Conservation (phyloP, 2,113 vertebrate species). For the Dascyllus trimaculatus region DNA sequence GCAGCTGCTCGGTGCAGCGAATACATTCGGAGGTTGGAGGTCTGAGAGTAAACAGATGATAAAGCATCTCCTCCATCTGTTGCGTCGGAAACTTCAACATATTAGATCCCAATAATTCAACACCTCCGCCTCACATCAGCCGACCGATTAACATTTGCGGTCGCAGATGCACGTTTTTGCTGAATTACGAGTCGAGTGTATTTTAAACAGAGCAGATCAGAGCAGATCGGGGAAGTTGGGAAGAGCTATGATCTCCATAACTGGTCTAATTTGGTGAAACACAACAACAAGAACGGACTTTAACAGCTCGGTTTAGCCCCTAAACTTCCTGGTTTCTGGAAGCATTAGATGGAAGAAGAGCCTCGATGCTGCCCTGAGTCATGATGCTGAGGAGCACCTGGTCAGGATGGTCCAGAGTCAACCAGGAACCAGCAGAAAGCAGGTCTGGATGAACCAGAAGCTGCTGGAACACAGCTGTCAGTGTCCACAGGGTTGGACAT, state of each 20-base stretch:
- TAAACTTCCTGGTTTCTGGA: too few species aligned
- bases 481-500: too few species aligned
- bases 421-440: too few species aligned
- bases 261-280: background rate
- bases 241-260: background rate
- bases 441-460: too few species aligned
- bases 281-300: too few species aligned
- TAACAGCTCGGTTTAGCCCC: too few species aligned
- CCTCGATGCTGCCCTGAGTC: too few species aligned
- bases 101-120: background rate
- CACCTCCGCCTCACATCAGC: background rate
- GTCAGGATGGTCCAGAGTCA: too few species aligned
- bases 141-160: background rate
- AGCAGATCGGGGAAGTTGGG: background rate
- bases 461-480: too few species aligned
- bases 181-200: background rate
- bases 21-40: slow-evolving; percentile 6
- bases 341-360: too few species aligned
- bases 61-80: slow-evolving; percentile 7
- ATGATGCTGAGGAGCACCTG: too few species aligned
- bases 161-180: background rate
- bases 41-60: slow-evolving; percentile 30
- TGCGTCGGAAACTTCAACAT: background rate
- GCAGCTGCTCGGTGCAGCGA: slow-evolving; percentile 27
- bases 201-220: accelerated